These are phyloP conservation scores for Tenualosa thibaudeaui DNA, from an alignment of 2,797 vertebrate genomes.

Conservation along the genomic window DNA sequence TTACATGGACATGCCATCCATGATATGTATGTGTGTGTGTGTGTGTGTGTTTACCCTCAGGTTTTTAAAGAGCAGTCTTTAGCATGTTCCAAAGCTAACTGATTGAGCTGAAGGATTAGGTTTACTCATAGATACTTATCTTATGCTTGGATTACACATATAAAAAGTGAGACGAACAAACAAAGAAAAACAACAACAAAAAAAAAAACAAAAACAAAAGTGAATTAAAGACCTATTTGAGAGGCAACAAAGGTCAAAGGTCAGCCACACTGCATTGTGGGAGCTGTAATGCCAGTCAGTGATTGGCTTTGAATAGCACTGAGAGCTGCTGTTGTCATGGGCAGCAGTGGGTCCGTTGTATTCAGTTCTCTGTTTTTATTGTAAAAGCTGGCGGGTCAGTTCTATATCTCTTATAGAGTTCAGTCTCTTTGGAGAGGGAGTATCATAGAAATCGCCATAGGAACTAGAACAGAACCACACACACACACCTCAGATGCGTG, in stretches of 20 bases:
- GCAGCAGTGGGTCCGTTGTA: neutral
- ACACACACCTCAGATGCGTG: neutral
- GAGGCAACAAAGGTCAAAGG: neutral
- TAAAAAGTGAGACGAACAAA: neutral
- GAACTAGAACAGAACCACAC: neutral
- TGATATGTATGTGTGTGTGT: neutral
- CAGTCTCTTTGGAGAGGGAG: slow-evolving; percentile 31
- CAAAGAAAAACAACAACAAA: slow-evolving; percentile 32
- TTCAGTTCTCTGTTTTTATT: neutral
- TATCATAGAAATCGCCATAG: neutral
- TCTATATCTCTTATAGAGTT: slow-evolving; percentile 28
- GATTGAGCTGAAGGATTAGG: slow-evolving; percentile 46
- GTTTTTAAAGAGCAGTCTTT: slow-evolving; percentile 48
- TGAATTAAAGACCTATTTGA: slow-evolving; percentile 41
- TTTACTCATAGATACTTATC: slow-evolving; percentile 24
- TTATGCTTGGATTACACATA: slow-evolving; percentile 5
- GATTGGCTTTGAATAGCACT: slow-evolving; percentile 27
- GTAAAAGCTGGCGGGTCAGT: neutral
- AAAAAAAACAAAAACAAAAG: slow-evolving; percentile 51
- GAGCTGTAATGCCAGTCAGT: slow-evolving; percentile 30
- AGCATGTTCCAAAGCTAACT: slow-evolving; percentile 42
- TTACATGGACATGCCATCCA: slow-evolving; percentile 43
- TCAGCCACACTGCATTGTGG: neutral
- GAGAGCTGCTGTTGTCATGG: neutral
- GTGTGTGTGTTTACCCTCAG: neutral